phyloP scores from a whole-genome alignment of 2,797 vertebrate species.

The Hippocampus kuda region DNA sequence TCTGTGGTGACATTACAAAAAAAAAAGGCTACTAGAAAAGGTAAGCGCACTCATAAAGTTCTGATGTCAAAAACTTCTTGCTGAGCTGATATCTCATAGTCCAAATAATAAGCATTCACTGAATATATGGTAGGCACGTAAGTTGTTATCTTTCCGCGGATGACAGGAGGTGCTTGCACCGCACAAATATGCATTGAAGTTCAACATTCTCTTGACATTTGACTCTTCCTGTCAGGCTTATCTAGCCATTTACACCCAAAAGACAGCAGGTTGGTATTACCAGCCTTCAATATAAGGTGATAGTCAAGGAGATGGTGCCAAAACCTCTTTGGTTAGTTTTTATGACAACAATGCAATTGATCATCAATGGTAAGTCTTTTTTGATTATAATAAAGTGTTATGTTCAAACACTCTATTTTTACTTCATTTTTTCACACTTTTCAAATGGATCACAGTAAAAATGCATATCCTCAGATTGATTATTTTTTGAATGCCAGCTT shows the following conservation, averaged over 20 bases:
- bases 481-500: neutral
- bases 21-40: too few relatives aligned
- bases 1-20: neutral
- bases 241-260: neutral
- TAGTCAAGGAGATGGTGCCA: constrained; percentile 20
- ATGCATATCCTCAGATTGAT: neutral
- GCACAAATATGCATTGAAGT: neutral
- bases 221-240: neutral
- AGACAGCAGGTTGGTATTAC: neutral
- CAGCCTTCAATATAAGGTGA: constrained; percentile 10
- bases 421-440: neutral
- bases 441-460: neutral
- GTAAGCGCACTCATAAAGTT: neutral
- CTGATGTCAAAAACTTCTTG: too few relatives aligned
- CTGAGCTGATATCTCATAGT: neutral
- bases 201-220: neutral
- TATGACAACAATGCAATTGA: constrained; percentile 33
- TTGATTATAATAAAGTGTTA: neutral
- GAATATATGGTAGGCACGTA: neutral
- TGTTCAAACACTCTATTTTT: neutral
- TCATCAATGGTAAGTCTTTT: constrained; percentile 41
- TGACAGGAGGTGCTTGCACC: neutral
- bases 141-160: neutral
- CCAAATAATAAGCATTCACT: neutral
- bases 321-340: constrained; percentile 34